These are phyloP conservation scores for Cerastis rubricosa DNA, from an alignment of 2,888 invertebrate species.

Conservation along the genomic window DNA sequence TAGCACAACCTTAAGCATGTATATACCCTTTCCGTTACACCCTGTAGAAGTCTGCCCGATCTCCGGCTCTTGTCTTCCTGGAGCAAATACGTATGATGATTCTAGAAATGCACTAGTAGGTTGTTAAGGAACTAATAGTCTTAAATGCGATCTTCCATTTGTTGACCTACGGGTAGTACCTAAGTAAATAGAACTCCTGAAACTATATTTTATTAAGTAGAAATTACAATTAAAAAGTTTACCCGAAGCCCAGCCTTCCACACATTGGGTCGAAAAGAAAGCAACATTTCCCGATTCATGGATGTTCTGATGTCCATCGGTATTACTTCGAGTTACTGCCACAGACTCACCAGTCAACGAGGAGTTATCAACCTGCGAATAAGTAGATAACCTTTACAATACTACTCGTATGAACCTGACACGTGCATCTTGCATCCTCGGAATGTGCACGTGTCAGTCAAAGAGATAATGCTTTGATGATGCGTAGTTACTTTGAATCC, in stretches of 20 bases:
- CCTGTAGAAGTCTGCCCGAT: too few relatives aligned
- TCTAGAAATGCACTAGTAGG: background rate
- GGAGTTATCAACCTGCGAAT: slow-evolving; percentile 95
- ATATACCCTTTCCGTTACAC: too few relatives aligned
- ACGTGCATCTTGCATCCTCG: slow-evolving; percentile 31
- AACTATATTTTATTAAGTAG: background rate
- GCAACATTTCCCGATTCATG: slow-evolving; percentile 97
- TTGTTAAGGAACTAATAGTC: background rate
- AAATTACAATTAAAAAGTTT: slow-evolving; percentile 65
- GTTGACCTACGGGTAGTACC: background rate
- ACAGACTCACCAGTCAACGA: slow-evolving; percentile 98
- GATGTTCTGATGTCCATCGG: slow-evolving; percentile 97
- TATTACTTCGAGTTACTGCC: slow-evolving; percentile 96
- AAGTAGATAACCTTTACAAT: slow-evolving; percentile 42
- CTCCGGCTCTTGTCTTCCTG: background rate
- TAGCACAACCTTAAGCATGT: too few relatives aligned
- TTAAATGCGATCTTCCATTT: background rate
- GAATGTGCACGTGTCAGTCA: slow-evolving; percentile 36
- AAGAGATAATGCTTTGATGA: slow-evolving; percentile 30
- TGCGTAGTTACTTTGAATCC: slow-evolving; percentile 93
- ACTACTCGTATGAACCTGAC: slow-evolving; percentile 25
- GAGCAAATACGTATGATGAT: background rate
- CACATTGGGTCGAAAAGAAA: slow-evolving; percentile 98
- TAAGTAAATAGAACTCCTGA: background rate
- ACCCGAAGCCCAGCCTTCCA: slow-evolving; percentile 97